Base-by-base conservation (phyloP, 2,888 invertebrate species). In the Clepsis dumicolana region DNA sequence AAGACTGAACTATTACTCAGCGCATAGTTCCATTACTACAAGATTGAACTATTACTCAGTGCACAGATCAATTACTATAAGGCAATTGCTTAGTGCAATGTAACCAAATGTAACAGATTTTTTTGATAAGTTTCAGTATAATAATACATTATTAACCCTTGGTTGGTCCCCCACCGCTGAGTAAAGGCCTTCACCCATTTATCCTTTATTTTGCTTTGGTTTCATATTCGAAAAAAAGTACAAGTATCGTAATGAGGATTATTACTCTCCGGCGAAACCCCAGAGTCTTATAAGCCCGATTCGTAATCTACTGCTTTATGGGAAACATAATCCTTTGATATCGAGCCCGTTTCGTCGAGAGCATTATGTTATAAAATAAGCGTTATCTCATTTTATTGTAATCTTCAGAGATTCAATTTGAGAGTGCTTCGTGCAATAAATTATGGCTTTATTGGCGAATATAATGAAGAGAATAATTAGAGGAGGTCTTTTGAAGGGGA, bases 241-340 rank as follows among this genome's bases (percentile, higher is more conserved):
- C 29, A 29, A 29, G 29, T 29, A 29, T 3, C 38, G n/a, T 10
- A 48, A 21, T 12, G 21, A 48, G 48, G 21, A 48, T 48, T 48
- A 48, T 56, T 56, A 54, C 18, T 54, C 61, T 56, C 56, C 21
- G 38, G 12, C 27, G 61, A 56, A 59, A 66, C 66, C 61, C 56
- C 50, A 38, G 50, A 62, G 38, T 50, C 48, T 67, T 62, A 57
- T 61, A 56, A 62, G 48, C 50, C 62, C 21, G 29, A 62, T 57
- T 27, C 62, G 32, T 67, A 62, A 67, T 67, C 62, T 48, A 38
- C n/a, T 62, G 56, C 72, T 73, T 73, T 74, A 75, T 72, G 65
- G 61, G 63, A 68, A 70, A 73, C 70, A 72, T 75, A 77, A 77
- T 73, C 73, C 73, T 73, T 77, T 74, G 72, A 77, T 75, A 72